phyloP scores from a whole-genome alignment of 1,140 invertebrate genomes.

The Mya arenaria region DNA sequence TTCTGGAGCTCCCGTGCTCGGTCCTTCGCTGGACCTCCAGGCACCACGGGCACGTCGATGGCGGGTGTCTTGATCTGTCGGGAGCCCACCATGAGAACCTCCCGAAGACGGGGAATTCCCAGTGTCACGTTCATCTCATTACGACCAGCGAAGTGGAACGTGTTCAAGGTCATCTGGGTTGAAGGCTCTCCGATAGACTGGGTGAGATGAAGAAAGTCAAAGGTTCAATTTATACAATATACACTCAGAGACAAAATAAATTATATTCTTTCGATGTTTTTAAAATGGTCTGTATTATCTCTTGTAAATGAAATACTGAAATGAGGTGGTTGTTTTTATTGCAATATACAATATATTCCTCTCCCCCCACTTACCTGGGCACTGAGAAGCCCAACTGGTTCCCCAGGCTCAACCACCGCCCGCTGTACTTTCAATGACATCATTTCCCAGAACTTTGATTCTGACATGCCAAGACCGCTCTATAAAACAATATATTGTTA shows the following conservation, averaged over 20 bases:
- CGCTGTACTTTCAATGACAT: conserved; percentile 90
- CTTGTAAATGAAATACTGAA: no score
- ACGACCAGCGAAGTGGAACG: conserved; percentile 99
- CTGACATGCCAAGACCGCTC: not conserved
- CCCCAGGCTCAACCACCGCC: conserved; percentile 92
- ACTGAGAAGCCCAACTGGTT: conserved; percentile 97
- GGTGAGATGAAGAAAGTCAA: not conserved
- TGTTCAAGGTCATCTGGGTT: conserved; percentile 99
- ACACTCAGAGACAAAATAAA: no score
- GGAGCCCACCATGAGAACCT: conserved; percentile 98
- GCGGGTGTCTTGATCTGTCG: conserved; percentile 96
- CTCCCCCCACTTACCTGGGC: conserved; percentile 85
- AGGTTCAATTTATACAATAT: no score
- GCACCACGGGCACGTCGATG: conserved; percentile 94
- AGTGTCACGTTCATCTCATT: conserved; percentile 99
- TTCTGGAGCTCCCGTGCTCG: conserved; percentile 66
- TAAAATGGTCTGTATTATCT: no score
- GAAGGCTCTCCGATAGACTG: conserved; percentile 98
- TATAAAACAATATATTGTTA: no score
- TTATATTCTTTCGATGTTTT: no score
- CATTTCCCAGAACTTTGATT: conserved; percentile 82
- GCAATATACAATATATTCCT: not conserved
- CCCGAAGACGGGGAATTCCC: conserved; percentile 95
- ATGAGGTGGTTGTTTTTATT: not conserved
- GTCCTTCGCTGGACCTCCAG: conserved; percentile 42